phyloP scores from a whole-genome alignment of 2,797 vertebrate genomes.

The Antrozous pallidus region DNA sequence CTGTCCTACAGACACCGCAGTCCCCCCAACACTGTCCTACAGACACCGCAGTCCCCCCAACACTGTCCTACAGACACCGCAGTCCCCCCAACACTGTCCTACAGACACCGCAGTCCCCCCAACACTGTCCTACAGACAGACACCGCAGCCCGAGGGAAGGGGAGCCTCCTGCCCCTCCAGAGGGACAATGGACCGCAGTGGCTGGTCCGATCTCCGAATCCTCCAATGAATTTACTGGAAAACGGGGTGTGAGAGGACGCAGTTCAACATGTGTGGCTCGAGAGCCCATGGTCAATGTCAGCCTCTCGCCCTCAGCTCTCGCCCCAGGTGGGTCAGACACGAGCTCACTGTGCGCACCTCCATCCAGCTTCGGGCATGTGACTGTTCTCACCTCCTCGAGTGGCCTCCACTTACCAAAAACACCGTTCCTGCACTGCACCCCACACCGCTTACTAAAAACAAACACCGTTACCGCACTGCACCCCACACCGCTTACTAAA shows the following conservation, averaged over 20 bases:
- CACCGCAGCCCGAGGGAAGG: background rate
- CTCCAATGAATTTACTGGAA: background rate
- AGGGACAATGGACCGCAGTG: background rate
- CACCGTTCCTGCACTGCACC: no score
- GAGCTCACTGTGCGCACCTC: no score
- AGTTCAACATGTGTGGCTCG: background rate
- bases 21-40: background rate
- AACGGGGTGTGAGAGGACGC: accelerated
- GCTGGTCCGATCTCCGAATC: background rate
- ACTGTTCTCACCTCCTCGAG: no score
- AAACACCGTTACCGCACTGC: no score
- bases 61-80: background rate
- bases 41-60: background rate
- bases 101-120: no score
- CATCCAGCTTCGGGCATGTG: background rate
- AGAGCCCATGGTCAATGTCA: background rate
- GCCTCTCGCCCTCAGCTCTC: background rate
- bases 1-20: background rate
- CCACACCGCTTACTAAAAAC: no score
- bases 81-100: background rate
- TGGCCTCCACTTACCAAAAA: no score
- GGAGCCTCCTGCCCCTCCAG: background rate
- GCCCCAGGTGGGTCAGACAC: no score
- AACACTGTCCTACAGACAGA: background rate
- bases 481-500: no score